Evolutionary conservation across 2,797 vertebrate genomes (phyloP).

Genomic region (Nannoperca australis): DNA sequence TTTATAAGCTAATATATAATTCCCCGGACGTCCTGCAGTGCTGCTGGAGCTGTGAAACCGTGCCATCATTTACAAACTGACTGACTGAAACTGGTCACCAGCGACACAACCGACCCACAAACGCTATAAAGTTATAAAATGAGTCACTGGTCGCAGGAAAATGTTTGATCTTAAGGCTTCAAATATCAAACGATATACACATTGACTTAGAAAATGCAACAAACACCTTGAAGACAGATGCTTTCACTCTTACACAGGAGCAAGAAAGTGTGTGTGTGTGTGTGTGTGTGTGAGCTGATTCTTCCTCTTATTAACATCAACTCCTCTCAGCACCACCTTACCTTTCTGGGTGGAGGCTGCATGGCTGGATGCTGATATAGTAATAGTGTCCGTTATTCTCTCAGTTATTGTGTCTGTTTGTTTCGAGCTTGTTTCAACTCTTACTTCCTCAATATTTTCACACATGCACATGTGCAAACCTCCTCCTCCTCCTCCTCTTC

Average conservation of each 20-base stretch:
- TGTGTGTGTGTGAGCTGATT: too few relatives aligned
- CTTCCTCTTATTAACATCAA: not conserved
- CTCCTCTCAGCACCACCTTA: slow-evolving; percentile 24
- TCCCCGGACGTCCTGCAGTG: too few relatives aligned
- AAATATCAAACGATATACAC: too few relatives aligned
- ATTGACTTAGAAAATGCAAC: not conserved
- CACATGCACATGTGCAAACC: not conserved
- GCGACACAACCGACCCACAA: too few relatives aligned
- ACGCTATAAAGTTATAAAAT: too few relatives aligned
- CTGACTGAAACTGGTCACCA: too few relatives aligned
- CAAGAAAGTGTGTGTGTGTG: too few relatives aligned
- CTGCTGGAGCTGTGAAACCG: too few relatives aligned
- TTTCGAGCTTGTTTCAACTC: not conserved
- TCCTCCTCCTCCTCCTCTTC: not conserved
- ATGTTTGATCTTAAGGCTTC: too few relatives aligned
- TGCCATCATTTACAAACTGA: too few relatives aligned
- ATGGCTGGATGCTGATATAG: slow-evolving; percentile 38
- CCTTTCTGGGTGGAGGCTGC: slow-evolving; percentile 76
- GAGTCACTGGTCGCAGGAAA: too few relatives aligned
- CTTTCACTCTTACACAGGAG: not conserved
- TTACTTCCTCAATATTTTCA: slow-evolving; percentile 49
- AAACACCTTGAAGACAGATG: not conserved
- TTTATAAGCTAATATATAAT: too few relatives aligned
- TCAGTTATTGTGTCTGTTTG: slow-evolving; percentile 1
- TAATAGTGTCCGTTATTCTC: not conserved